A percentile compares a stretch with the other conserved stretches of the same genome.
These are phyloP conservation scores for Perizoma affinitatum DNA, from an alignment of 2,888 invertebrate species.

Conservation along the genomic window DNA sequence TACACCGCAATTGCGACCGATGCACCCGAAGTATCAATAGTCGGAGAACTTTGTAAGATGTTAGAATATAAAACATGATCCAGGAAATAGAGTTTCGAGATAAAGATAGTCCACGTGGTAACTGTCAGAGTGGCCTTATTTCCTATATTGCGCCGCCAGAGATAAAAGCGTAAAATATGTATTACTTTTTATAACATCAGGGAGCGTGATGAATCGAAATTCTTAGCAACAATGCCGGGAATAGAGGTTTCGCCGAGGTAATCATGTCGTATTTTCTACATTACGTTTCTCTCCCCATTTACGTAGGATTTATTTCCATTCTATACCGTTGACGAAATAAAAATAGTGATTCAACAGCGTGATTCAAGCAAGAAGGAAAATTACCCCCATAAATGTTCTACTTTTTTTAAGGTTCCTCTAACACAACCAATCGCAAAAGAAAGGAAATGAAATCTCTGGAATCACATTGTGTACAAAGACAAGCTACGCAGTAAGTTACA, in stretches of 20 bases:
- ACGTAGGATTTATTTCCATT: neutral
- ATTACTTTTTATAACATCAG: conserved; percentile 29
- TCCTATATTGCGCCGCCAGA: conserved; percentile 23
- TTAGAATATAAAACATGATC: neutral
- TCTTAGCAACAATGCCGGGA: conserved; percentile 26
- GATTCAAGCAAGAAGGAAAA: too few relatives aligned
- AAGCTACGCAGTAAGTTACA: neutral
- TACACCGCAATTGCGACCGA: too few relatives aligned
- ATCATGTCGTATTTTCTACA: conserved; percentile 28
- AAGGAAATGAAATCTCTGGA: too few relatives aligned
- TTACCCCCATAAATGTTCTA: too few relatives aligned
- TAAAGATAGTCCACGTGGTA: conserved; percentile 29
- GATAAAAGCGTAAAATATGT: conserved; percentile 28
- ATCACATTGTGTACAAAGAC: neutral
- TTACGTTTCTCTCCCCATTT: conserved; percentile 16
- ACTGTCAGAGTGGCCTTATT: conserved; percentile 30
- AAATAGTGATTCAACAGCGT: too few relatives aligned
- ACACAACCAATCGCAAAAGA: too few relatives aligned
- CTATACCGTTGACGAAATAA: too few relatives aligned
- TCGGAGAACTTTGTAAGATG: neutral
- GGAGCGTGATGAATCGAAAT: conserved; percentile 36
- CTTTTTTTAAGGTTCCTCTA: too few relatives aligned
- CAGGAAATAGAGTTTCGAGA: conserved; percentile 22
- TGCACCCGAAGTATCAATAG: too few relatives aligned
- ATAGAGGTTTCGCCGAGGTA: conserved; percentile 28